Percentiles rank a stretch among this genome's conserved stretches.
These are phyloP conservation scores for Cylloceria caligata DNA, from an alignment of 2,888 invertebrate genomes.

Conservation along the genomic window DNA sequence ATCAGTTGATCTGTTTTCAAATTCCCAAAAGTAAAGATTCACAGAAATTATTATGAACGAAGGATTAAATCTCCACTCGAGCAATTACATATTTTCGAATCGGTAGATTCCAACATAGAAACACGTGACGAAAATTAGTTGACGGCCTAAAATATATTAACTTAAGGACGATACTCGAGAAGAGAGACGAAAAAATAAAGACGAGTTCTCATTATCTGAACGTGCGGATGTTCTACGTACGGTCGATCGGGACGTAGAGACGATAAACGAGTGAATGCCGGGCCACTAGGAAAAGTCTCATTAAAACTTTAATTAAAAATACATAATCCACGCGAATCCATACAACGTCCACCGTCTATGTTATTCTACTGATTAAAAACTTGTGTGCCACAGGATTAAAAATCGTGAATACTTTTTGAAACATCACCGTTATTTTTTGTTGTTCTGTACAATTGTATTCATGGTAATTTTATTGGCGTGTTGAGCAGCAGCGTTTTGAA, in stretches of 20 bases:
- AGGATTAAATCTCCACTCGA: too few species aligned
- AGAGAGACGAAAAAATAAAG: background rate
- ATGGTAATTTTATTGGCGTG: too few species aligned
- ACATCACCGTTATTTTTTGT: too few species aligned
- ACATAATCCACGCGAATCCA: conserved; percentile 46
- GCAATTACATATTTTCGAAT: too few species aligned
- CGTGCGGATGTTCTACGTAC: background rate
- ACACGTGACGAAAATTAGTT: background rate
- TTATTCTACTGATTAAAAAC: conserved; percentile 2
- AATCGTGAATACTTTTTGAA: too few species aligned
- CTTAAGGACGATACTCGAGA: background rate
- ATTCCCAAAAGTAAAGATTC: too few species aligned
- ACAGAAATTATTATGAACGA: too few species aligned
- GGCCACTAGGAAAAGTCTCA: conserved; percentile 26
- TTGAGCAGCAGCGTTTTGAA: too few species aligned
- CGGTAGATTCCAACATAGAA: background rate
- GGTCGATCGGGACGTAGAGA: background rate
- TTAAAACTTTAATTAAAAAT: conserved; percentile 67
- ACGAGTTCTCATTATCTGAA: conserved; percentile 10
- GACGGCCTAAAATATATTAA: background rate
- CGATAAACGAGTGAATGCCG: background rate
- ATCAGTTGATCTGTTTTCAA: too few species aligned
- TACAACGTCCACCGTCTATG: background rate
- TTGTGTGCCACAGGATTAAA: background rate
- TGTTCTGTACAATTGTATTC: too few species aligned